Evolutionary conservation across 2,113 vertebrate genomes (phyloP).

Genomic region (Caretta caretta): DNA sequence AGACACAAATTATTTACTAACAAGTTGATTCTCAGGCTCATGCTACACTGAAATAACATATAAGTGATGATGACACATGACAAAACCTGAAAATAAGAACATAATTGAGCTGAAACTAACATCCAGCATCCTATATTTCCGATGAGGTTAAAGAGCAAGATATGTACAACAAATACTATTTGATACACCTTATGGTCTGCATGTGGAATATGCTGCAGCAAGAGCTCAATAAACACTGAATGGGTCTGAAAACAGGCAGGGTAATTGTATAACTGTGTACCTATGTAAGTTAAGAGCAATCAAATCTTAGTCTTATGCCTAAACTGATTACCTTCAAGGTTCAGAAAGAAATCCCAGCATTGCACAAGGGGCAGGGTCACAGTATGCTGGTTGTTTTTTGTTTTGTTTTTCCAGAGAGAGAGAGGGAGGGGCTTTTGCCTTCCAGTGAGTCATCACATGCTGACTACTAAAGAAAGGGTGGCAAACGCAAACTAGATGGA

Average conservation of each 20-base stretch:
- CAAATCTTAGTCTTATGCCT: conserved; percentile 49
- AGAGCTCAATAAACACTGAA: conserved; percentile 35
- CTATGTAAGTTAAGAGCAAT: conserved; percentile 64
- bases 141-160: neutral
- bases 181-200: conserved; percentile 1
- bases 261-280: conserved; percentile 26
- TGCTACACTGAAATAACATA: neutral
- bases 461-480: neutral
- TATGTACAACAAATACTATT: neutral
- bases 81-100: conserved; percentile 4
- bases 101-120: neutral
- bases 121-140: neutral
- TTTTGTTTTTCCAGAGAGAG: neutral
- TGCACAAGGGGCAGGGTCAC: neutral
- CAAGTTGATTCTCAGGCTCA: neutral
- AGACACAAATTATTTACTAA: neutral
- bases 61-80: neutral
- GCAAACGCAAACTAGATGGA: neutral
- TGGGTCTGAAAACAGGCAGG: conserved; percentile 53
- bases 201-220: conserved; percentile 18
- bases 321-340: conserved; percentile 52
- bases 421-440: neutral
- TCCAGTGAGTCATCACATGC: neutral
- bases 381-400: neutral
- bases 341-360: neutral